phyloP scores from a whole-genome alignment of 2,797 vertebrate species.

The Sparus aurata region DNA sequence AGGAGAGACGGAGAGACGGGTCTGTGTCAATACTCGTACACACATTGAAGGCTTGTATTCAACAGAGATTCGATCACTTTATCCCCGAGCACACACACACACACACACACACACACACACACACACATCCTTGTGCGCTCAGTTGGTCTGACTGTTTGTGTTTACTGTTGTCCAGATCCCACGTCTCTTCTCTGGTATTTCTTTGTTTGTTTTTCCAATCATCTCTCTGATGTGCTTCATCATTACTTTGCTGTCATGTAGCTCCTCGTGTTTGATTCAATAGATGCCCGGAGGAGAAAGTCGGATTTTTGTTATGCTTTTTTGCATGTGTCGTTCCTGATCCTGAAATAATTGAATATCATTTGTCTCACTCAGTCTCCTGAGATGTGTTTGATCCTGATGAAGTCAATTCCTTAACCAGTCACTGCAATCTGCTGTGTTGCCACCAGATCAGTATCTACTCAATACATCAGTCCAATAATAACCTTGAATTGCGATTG shows the following conservation, averaged over 20 bases:
- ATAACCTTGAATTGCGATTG: not conserved
- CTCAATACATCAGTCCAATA: not conserved
- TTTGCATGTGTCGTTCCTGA: not conserved
- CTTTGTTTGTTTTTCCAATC: conserved; percentile 36
- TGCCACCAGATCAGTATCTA: conserved; percentile 7
- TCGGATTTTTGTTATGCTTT: not conserved
- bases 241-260: conserved; percentile 16
- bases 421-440: not conserved
- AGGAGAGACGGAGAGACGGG: not conserved
- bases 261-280: conserved; percentile 10
- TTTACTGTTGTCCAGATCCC: conserved; percentile 32
- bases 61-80: conserved; percentile 20
- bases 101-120: not conserved
- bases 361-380: conserved; percentile 20
- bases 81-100: conserved; percentile 7
- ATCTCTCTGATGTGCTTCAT: conserved; percentile 23
- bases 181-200: conserved; percentile 7
- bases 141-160: conserved; percentile 35
- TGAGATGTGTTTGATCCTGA: conserved; percentile 18
- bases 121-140: not conserved
- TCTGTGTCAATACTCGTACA: conserved; percentile 33
- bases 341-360: conserved; percentile 29
- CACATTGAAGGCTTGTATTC: conserved; percentile 21
- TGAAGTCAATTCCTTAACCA: conserved; percentile 4
- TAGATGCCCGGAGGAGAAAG: conserved; percentile 3